Percentiles rank a stretch among this genome's conserved stretches.
Conservation (phyloP, 2,888 invertebrate genomes). For the Heliconius cydno region DNA sequence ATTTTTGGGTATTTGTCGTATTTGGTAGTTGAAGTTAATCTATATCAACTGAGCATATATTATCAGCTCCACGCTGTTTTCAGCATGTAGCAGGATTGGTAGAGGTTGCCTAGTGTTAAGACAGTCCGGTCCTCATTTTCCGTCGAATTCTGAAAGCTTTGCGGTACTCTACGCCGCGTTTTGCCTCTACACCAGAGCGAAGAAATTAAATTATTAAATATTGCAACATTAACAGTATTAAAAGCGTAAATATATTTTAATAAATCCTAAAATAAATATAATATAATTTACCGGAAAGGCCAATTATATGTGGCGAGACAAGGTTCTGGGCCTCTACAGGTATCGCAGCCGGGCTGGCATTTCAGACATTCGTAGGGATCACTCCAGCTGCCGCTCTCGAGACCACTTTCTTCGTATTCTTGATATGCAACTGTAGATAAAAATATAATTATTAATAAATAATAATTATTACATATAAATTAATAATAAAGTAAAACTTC, state of each 20-base stretch:
- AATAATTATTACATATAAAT: not conserved
- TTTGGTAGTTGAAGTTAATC: not conserved
- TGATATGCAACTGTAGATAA: constrained; percentile 87
- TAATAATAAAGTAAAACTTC: not conserved
- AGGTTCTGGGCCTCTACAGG: constrained; percentile 92
- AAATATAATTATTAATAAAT: not conserved
- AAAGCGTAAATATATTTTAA: constrained; percentile 42
- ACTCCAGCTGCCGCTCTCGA: constrained; percentile 83
- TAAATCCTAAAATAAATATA: too few relatives aligned
- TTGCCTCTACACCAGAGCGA: too few relatives aligned
- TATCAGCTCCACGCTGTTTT: too few relatives aligned
- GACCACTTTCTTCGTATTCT: constrained; percentile 87
- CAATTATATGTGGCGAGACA: constrained; percentile 95
- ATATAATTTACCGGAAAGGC: constrained; percentile 96
- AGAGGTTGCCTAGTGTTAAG: too few relatives aligned
- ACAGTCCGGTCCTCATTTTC: too few relatives aligned
- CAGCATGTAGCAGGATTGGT: too few relatives aligned
- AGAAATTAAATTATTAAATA: too few relatives aligned
- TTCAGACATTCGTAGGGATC: constrained; percentile 86
- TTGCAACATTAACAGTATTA: too few relatives aligned
- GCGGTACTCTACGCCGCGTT: too few relatives aligned
- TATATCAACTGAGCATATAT: too few relatives aligned
- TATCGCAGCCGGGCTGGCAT: constrained; percentile 93
- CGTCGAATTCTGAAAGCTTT: too few relatives aligned
- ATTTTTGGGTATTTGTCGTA: not conserved